Base-by-base conservation (phyloP, 2,113 vertebrate species). In the Scomber colias region DNA sequence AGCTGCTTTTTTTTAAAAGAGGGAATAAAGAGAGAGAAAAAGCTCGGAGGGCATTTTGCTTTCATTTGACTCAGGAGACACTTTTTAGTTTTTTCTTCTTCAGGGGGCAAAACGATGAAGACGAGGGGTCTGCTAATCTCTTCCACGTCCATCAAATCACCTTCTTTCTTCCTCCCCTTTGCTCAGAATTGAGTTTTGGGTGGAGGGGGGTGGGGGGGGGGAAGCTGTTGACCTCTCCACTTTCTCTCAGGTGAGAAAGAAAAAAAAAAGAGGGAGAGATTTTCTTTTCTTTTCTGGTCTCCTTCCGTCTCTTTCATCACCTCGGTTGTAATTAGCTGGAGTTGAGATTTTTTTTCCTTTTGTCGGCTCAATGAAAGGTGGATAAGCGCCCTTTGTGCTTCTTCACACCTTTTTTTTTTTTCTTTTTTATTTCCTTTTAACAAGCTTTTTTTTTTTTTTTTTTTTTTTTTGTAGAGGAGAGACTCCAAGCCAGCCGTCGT, bases 351-450 rank as follows among this genome's bases (percentile, higher is more conserved):
- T 40, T 35, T 76, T n/a, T 64, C 77, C 87, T 68, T 93, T 94
- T 95, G 93, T 95, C 35, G 71, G 87, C 79, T 75, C 63, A 51
- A 72, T 89, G 86, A 84, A 84, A 82, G 86, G 66, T 75, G 88
- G 88, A 95, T 93, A 88, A 92, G 82, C 84, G 75, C 86, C 91
- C 83, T 93, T 94, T 93, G 92, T 94, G 87, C 77, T 84, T 82
- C 84, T 54, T 81, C 86, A 77, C 86, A 92, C 90, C 87, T 92
- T 91, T 87, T 75, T 84, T 21, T 21, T 92, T 91, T 87, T 75
- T 84, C 86, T 92, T 91, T 87, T 75, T 84, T 75, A 84, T 90
- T 92, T 93, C 84, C 86, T 73, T 90, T 92, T 91, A 94, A 94
- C 93, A 91, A 90, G 91, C 72, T 90, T 92, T 90, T 84, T 71